Evolutionary conservation across 2,888 invertebrate species (phyloP), one percentile per base, ranked within the genome.

Genomic region (Esperia sulphurella): DNA sequence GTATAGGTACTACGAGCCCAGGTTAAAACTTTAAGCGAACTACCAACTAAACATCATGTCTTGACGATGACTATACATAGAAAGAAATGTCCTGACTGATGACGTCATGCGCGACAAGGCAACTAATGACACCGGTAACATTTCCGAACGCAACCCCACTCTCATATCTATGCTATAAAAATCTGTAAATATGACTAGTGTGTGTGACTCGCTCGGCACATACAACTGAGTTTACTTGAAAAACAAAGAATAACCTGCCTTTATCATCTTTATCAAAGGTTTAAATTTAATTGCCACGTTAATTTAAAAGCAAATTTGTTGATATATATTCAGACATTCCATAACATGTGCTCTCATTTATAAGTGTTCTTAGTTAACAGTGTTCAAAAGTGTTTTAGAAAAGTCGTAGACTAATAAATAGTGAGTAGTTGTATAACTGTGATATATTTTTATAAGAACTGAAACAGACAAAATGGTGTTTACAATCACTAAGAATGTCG

Each of bases 401-500:
- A 21, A 5, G 21, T 21, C 3, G 2, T 21, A 21, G 21, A 21
- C 21, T 21, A 21, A 5, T n/a, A n/a, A 21, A 21, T 21, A 21
- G 21, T 21, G 21, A 21, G 21, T 21, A 5, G 21, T 21, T 21
- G 5, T 3, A 21, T 2, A 14, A 39, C 39, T 39, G 39, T 39
- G 39, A 39, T 39, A 38, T 10, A 10, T 37, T 10, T 12, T n/a
- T n/a, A 3, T 39, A 13, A 39, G 8, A 14, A 12, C 6, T 37
- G 6, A 37, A 37, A 37, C 21, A n/a, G 37, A 12, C 29, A 63
- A 52, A 59, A 79, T 80, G 79, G 72, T 76, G 50, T 78, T 69
- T 46, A 65, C 71, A 1, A 65, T 78, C 39, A 58, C 54, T 50
- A 51, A 49, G 40, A 53, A 55, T 46, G 54, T 53, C 13, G 52